Conservation (phyloP, 2,888 invertebrate genomes). For the Sipha maydis region DNA sequence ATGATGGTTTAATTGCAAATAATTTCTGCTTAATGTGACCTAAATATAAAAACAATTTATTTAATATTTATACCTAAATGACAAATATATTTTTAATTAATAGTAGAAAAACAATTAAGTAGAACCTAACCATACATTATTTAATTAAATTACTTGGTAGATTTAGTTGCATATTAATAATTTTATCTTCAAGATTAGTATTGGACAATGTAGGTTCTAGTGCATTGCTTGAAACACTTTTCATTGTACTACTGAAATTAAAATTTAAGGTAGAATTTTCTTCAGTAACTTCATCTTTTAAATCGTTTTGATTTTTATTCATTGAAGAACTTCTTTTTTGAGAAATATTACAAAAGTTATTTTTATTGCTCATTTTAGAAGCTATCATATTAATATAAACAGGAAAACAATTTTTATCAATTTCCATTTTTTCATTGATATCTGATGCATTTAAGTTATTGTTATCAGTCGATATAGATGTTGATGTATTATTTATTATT, state of each 20-base stretch:
- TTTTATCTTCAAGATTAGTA: background rate
- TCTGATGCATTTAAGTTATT: background rate
- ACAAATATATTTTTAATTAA: background rate
- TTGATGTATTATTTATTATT: background rate
- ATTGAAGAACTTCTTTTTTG: background rate
- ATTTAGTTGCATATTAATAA: background rate
- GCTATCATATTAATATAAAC: background rate
- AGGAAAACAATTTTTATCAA: background rate
- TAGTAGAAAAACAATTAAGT: background rate
- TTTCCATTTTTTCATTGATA: background rate
- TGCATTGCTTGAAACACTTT: background rate
- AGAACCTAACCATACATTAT: background rate
- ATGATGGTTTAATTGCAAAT: slow-evolving; percentile 39
- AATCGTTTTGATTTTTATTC: background rate
- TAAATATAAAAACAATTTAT: background rate
- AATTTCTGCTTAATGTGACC: slow-evolving; percentile 33
- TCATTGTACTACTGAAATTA: background rate
- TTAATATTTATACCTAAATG: background rate
- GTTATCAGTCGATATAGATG: background rate
- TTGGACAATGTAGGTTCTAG: background rate
- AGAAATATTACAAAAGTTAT: background rate
- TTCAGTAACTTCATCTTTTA: background rate
- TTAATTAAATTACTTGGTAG: slow-evolving; percentile 31
- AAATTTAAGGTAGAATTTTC: background rate
- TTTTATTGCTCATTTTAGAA: too few relatives aligned